phyloP scores from a whole-genome alignment of 2,797 vertebrate genomes.

The Botia almorhae region DNA sequence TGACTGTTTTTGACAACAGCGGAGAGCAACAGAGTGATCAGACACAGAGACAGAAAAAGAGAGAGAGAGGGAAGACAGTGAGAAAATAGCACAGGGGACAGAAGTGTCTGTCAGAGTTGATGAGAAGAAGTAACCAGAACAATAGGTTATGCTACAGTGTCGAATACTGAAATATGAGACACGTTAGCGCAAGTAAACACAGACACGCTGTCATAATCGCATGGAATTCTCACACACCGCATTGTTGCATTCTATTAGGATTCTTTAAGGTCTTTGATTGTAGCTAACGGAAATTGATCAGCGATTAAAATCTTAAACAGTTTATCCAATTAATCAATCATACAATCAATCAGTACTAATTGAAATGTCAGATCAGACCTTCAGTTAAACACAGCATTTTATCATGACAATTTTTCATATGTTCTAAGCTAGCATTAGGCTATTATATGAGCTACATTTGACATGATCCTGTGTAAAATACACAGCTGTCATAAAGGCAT shows the following conservation, averaged over 20 bases:
- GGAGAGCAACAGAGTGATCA: conserved; percentile 74
- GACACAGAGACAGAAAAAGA: conserved; percentile 59
- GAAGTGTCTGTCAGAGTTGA: conserved; percentile 35
- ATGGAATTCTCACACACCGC: conserved; percentile 22
- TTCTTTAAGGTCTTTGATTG: conserved; percentile 63
- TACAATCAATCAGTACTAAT: conserved; percentile 72
- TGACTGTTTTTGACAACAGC: conserved; percentile 80
- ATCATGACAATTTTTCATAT: neutral
- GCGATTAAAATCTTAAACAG: conserved; percentile 73
- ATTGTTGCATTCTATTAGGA: conserved; percentile 67
- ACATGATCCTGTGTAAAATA: neutral
- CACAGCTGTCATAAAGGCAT: neutral
- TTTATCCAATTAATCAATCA: conserved; percentile 60
- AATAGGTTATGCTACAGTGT: neutral
- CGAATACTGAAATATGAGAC: neutral
- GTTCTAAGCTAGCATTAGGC: neutral
- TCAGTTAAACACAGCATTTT: neutral
- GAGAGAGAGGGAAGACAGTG: conserved; percentile 11
- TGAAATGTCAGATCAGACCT: conserved; percentile 47
- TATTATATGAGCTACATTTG: neutral
- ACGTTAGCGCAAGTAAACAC: neutral
- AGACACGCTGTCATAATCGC: conserved; percentile 7
- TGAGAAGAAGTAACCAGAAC: conserved; percentile 30
- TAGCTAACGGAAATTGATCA: conserved; percentile 78
- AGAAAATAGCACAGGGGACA: conserved; percentile 44